Evolutionary conservation across 2,797 vertebrate species (phyloP).

Genomic region (Molossus alvarezi): DNA sequence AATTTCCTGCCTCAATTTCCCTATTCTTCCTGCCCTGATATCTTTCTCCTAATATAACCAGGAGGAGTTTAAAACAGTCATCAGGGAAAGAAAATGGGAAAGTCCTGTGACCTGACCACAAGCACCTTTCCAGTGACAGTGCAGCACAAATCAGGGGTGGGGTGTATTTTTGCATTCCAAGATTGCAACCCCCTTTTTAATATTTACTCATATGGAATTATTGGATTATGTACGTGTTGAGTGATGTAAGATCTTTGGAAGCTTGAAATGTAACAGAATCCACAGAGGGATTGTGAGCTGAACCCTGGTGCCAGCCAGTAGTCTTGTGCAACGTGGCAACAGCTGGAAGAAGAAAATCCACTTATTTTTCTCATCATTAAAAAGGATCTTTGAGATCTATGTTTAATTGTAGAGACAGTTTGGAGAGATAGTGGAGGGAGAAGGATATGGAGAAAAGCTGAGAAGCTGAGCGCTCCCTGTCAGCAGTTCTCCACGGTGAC

Average conservation of each 20-base stretch:
- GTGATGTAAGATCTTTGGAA: background rate
- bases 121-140: rapidly evolving
- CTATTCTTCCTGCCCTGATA: too few species aligned
- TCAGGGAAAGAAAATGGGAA: rapidly evolving
- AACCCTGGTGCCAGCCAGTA: background rate
- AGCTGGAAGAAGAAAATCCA: background rate
- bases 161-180: background rate
- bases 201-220: background rate
- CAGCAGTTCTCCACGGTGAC: too few species aligned
- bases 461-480: too few species aligned
- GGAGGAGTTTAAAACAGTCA: background rate
- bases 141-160: background rate
- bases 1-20: too few species aligned
- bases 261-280: background rate
- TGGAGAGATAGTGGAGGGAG: too few species aligned
- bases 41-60: background rate
- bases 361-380: background rate
- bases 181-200: background rate
- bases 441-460: too few species aligned
- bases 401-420: too few species aligned
- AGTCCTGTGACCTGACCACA: background rate
- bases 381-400: background rate
- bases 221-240: background rate
- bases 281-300: background rate
- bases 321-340: background rate